Evolutionary conservation across 1,140 invertebrate genomes (phyloP).

Genomic region (Vanessa tameamea): DNA sequence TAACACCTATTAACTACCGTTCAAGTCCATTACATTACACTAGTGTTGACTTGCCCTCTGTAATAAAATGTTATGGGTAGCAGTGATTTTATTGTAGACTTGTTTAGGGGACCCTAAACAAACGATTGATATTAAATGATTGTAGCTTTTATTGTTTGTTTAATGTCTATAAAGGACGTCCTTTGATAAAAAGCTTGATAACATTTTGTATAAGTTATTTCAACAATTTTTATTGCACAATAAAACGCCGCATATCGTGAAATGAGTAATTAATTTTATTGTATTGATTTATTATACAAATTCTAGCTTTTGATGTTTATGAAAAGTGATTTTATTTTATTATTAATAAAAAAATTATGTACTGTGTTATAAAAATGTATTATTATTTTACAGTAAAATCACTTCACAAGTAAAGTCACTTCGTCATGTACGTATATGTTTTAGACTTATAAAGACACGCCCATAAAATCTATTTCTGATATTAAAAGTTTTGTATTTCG

Average conservation of each 20-base stretch:
- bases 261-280: neutral
- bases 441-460: neutral
- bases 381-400: no score
- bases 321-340: no score
- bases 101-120: constrained; percentile 3
- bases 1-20: constrained; percentile 28
- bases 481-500: neutral
- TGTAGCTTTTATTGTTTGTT: neutral
- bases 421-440: neutral
- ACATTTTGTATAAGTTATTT: neutral
- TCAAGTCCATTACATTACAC: constrained; percentile 19
- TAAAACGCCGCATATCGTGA: neutral
- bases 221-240: neutral
- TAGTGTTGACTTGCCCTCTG: constrained; percentile 25
- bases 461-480: neutral
- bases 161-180: constrained; percentile 8
- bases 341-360: no score
- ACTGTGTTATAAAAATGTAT: no score
- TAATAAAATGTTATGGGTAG: constrained; percentile 21
- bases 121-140: constrained; percentile 8
- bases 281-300: neutral
- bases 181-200: constrained; percentile 5
- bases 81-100: constrained; percentile 17
- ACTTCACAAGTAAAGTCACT: no score
- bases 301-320: no score